Conservation (phyloP, 2,113 vertebrate genomes). For the Misgurnus mizolepis region DNA sequence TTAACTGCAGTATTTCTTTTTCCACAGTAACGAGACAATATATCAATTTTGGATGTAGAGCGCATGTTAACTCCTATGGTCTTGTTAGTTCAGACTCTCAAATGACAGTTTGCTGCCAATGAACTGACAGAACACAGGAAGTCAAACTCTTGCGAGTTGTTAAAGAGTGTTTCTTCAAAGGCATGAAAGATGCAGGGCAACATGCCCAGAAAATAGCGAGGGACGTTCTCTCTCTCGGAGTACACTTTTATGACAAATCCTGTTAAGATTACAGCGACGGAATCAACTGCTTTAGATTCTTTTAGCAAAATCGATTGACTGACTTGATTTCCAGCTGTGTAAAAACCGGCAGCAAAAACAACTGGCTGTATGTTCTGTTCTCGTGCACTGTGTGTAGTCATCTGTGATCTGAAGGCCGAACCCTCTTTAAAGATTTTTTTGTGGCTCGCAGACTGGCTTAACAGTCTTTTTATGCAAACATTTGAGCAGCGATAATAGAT, state of each 20-base stretch:
- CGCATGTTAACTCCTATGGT: slow-evolving; percentile 47
- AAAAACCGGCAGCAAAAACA: neutral
- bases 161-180: slow-evolving; percentile 59
- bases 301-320: neutral
- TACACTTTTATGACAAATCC: slow-evolving; percentile 4
- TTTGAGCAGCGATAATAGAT: slow-evolving; percentile 63
- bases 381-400: slow-evolving; percentile 56
- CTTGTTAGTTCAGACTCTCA: slow-evolving; percentile 56
- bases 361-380: slow-evolving; percentile 17
- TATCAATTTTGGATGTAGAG: slow-evolving; percentile 11
- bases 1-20: no score
- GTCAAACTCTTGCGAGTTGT: slow-evolving; percentile 69
- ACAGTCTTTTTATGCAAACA: slow-evolving; percentile 62
- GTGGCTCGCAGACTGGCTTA: slow-evolving; percentile 59
- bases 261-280: slow-evolving; percentile 27
- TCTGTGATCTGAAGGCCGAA: slow-evolving; percentile 68
- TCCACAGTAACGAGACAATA: neutral
- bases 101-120: slow-evolving; percentile 63
- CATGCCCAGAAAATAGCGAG: slow-evolving; percentile 43
- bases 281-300: neutral
- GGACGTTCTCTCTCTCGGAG: slow-evolving; percentile 21
- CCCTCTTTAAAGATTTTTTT: slow-evolving; percentile 66
- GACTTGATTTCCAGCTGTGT: slow-evolving; percentile 20
- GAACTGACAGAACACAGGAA: slow-evolving; percentile 69
- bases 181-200: slow-evolving; percentile 39